These are phyloP conservation scores for Notamacropus eugenii DNA, from an alignment of 2,797 vertebrate species.

Conservation along the genomic window DNA sequence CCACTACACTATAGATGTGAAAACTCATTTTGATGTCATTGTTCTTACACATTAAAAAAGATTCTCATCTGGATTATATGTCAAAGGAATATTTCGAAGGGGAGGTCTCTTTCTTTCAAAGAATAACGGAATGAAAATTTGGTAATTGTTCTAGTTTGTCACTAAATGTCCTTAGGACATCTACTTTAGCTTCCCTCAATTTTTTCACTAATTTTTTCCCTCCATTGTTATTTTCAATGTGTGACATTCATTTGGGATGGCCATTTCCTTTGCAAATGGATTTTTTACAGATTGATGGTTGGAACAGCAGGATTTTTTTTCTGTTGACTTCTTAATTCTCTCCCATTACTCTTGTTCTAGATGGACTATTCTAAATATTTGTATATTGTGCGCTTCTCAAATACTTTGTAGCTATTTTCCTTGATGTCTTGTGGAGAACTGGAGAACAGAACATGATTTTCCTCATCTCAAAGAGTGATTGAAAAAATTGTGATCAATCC, in stretches of 20 bases:
- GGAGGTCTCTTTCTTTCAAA: conserved; percentile 48
- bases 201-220: conserved; percentile 9
- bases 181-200: background rate
- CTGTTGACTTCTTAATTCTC: background rate
- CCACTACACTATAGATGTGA: conserved; percentile 18
- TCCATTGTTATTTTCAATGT: background rate
- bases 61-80: conserved; percentile 54
- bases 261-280: background rate
- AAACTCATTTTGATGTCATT: conserved; percentile 75
- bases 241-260: background rate
- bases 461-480: conserved; percentile 4
- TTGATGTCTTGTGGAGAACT: background rate
- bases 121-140: conserved; percentile 34
- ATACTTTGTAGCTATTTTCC: background rate
- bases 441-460: background rate
- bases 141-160: conserved; percentile 22
- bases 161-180: conserved; percentile 42
- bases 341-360: background rate
- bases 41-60: conserved; percentile 77
- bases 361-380: conserved; percentile 19
- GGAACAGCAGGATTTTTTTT: conserved; percentile 10
- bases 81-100: conserved; percentile 60
- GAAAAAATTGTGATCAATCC: conserved; percentile 30
- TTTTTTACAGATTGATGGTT: background rate
- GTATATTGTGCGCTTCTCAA: background rate